phyloP scores from a whole-genome alignment of 2,113 vertebrate species.

The Felis catus region DNA sequence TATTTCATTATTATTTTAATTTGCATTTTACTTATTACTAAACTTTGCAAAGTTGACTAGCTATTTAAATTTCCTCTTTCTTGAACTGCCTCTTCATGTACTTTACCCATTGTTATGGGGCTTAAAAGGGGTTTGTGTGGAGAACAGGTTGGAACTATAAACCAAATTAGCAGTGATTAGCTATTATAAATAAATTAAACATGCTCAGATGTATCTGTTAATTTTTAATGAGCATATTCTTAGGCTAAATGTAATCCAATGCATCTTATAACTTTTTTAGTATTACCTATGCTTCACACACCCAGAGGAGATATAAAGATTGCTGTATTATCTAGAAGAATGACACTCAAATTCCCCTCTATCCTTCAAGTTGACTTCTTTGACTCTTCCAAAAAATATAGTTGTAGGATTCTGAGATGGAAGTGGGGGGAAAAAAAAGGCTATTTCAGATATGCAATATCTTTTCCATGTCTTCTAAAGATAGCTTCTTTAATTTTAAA shows the following conservation, averaged over 20 bases:
- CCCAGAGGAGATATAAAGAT: neutral
- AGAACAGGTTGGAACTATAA: neutral
- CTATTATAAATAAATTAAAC: neutral
- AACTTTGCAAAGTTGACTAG: neutral
- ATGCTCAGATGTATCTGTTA: neutral
- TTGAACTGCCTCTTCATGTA: neutral
- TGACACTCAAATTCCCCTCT: neutral
- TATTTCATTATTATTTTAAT: slow-evolving; percentile 14
- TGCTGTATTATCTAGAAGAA: neutral
- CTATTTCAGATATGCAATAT: neutral
- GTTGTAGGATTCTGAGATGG: neutral
- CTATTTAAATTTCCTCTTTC: neutral
- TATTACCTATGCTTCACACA: neutral
- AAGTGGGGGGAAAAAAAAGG: neutral
- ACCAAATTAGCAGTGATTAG: neutral
- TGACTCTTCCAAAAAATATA: neutral
- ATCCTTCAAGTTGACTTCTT: neutral
- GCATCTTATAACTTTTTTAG: neutral
- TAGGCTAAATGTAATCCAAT: neutral
- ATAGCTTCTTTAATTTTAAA: neutral
- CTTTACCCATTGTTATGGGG: neutral
- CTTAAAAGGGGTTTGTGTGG: neutral
- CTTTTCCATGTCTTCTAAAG: neutral
- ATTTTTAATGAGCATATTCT: neutral
- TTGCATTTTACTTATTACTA: slow-evolving; percentile 22